These are phyloP conservation scores for Myiozetetes cayanensis DNA, from an alignment of 2,113 vertebrate genomes.

Conservation along the genomic window DNA sequence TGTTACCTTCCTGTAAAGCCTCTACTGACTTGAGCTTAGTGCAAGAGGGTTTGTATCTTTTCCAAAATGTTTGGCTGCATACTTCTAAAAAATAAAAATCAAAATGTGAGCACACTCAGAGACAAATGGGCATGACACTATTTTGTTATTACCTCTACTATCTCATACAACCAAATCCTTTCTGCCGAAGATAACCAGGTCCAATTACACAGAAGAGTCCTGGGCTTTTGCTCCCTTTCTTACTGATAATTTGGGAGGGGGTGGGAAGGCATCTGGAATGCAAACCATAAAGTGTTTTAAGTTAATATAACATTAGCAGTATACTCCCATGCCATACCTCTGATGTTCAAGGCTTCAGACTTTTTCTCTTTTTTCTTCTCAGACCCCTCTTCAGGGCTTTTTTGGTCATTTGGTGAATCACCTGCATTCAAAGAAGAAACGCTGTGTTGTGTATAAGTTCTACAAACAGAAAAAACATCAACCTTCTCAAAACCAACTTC, in stretches of 20 bases:
- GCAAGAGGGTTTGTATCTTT: not conserved
- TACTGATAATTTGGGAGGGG: not conserved
- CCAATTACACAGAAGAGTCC: not conserved
- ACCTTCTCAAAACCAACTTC: conserved; percentile 69
- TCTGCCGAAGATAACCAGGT: not conserved
- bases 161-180: not conserved
- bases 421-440: conserved; percentile 88
- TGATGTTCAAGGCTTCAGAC: conserved; percentile 81
- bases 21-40: not conserved
- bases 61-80: not conserved
- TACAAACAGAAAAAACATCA: conserved; percentile 80
- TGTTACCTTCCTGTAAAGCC: not conserved
- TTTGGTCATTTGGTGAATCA: conserved; percentile 66
- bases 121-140: not conserved
- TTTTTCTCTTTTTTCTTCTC: conserved; percentile 69
- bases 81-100: not conserved
- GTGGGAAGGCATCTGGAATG: not conserved
- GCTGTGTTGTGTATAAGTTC: conserved; percentile 86
- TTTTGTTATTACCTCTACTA: not conserved
- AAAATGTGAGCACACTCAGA: not conserved
- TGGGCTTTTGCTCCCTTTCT: not conserved
- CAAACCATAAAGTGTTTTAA: not conserved
- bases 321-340: conserved; percentile 70
- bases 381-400: conserved; percentile 44
- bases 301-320: not conserved